A percentile compares a stretch with the other conserved stretches of the same genome.
These are phyloP conservation scores for Parascotia fuliginaria DNA, from an alignment of 2,888 invertebrate genomes.

Conservation along the genomic window DNA sequence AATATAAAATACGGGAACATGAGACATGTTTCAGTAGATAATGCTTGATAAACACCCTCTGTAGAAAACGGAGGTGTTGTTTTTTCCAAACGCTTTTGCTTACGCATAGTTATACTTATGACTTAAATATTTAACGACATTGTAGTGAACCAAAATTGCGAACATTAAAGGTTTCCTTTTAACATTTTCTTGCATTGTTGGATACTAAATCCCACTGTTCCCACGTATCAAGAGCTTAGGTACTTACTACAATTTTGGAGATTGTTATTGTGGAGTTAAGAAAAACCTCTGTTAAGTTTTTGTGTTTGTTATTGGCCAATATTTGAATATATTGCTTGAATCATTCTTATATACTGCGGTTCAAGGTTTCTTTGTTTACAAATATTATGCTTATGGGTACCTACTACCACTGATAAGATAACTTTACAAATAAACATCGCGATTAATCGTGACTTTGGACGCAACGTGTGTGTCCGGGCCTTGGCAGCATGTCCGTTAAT, in stretches of 20 bases:
- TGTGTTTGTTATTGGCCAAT: too few relatives aligned
- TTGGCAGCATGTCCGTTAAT: slow-evolving; percentile 53
- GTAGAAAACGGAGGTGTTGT: slow-evolving; percentile 29
- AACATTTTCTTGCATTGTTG: too few relatives aligned
- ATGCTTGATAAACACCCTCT: slow-evolving; percentile 33
- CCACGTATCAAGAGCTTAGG: too few relatives aligned
- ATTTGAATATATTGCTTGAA: neutral
- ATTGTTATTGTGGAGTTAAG: too few relatives aligned
- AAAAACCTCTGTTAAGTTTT: too few relatives aligned
- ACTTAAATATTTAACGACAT: too few relatives aligned
- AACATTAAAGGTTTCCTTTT: too few relatives aligned
- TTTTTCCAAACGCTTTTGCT: slow-evolving; percentile 14
- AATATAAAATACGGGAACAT: slow-evolving; percentile 14
- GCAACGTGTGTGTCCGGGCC: slow-evolving; percentile 33
- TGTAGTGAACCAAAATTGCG: too few relatives aligned
- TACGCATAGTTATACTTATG: neutral
- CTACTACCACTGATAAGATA: slow-evolving; percentile 24
- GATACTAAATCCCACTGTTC: too few relatives aligned
- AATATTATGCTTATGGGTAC: slow-evolving; percentile 10
- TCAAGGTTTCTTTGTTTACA: slow-evolving; percentile 7
- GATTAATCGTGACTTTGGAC: slow-evolving; percentile 30
- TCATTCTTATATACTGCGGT: neutral
- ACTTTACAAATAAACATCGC: neutral
- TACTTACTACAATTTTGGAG: too few relatives aligned
- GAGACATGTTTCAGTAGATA: slow-evolving; percentile 13